Evolutionary conservation across 2,113 vertebrate species (phyloP).

Genomic region (Aramus guarauna): DNA sequence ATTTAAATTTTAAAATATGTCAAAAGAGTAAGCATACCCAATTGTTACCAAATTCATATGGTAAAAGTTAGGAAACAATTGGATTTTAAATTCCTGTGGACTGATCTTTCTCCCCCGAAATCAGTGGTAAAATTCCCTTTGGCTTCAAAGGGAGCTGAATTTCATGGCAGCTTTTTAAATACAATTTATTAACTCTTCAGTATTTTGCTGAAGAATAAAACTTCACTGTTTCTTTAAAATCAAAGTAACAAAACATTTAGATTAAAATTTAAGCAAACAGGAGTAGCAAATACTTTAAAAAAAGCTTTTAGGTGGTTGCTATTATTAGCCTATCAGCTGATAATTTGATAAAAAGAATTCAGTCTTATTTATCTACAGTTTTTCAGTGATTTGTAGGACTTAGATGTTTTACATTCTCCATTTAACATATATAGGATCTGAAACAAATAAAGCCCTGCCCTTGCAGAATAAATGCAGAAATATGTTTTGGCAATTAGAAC

Average conservation of each 20-base stretch:
- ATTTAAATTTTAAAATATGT: neutral
- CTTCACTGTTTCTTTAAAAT: neutral
- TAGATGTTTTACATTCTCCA: neutral
- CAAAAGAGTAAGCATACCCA: neutral
- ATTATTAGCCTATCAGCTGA: neutral
- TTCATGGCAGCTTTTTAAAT: neutral
- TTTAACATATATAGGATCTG: neutral
- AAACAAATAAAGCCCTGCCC: slow-evolving; percentile 4
- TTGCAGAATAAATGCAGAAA: neutral
- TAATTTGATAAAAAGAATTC: slow-evolving; percentile 6
- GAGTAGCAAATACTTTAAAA: neutral
- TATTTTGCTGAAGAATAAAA: slow-evolving; percentile 1
- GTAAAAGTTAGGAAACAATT: neutral
- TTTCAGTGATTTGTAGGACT: neutral
- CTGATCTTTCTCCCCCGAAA: neutral
- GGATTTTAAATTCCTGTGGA: neutral
- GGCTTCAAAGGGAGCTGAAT: neutral
- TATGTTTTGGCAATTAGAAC: neutral
- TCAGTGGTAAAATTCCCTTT: neutral
- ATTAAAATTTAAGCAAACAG: neutral
- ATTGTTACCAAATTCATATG: neutral
- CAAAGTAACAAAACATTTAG: neutral
- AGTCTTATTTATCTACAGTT: neutral
- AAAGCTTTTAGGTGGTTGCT: slow-evolving; percentile 7
- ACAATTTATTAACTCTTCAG: neutral